These are phyloP conservation scores for Erythrolamprus reginae DNA, from an alignment of 2,113 vertebrate species.

Conservation along the genomic window DNA sequence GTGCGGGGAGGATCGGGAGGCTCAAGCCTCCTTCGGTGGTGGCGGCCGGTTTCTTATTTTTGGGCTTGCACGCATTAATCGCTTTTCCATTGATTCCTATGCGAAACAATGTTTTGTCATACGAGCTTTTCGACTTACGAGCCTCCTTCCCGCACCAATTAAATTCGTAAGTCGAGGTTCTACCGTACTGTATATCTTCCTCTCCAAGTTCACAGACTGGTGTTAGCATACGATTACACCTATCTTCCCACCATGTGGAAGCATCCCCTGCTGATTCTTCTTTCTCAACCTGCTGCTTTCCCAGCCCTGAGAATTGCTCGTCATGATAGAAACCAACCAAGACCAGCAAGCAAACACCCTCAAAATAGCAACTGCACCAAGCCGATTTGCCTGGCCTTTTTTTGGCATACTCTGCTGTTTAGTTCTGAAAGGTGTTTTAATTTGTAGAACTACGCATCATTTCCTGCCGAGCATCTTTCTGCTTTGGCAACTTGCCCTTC, in stretches of 20 bases:
- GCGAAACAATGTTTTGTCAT: too few relatives aligned
- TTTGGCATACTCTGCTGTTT: neutral
- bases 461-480: neutral
- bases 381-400: neutral
- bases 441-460: neutral
- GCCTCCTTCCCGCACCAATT: too few relatives aligned
- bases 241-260: neutral
- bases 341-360: neutral
- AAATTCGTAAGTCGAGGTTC: too few relatives aligned
- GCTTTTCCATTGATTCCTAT: too few relatives aligned
- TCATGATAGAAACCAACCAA: neutral
- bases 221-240: neutral
- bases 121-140: too few relatives aligned
- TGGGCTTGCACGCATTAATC: too few relatives aligned
- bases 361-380: neutral
- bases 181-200: too few relatives aligned
- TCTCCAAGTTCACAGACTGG: neutral
- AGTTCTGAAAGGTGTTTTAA: neutral
- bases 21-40: too few relatives aligned
- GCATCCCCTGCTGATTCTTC: neutral
- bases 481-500: neutral
- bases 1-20: too few relatives aligned
- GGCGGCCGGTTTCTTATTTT: too few relatives aligned
- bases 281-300: neutral
- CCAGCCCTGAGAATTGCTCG: neutral